These are phyloP conservation scores for Pristionchus japonicus DNA, from an alignment of 2,888 invertebrate genomes.

Conservation along the genomic window DNA sequence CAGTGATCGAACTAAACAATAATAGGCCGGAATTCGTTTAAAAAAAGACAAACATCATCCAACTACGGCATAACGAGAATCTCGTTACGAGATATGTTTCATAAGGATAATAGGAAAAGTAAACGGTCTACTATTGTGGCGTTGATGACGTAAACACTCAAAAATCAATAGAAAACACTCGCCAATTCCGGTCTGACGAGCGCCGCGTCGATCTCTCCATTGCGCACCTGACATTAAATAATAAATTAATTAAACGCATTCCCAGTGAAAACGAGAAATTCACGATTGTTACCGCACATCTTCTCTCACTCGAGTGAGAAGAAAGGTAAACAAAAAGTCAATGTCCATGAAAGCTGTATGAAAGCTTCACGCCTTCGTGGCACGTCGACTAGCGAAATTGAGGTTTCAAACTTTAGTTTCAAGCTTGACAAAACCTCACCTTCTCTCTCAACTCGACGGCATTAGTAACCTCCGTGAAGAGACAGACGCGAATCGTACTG, in stretches of 20 bases:
- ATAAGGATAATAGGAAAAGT: no score
- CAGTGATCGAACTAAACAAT: no score
- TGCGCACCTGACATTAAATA: constrained; percentile 2
- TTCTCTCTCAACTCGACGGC: constrained; percentile 65
- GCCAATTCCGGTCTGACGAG: constrained; percentile 72
- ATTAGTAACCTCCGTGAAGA: constrained; percentile 71
- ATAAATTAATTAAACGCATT: neutral
- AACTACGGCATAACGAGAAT: no score
- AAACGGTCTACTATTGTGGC: no score
- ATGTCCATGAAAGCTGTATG: neutral
- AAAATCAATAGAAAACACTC: constrained; percentile 34
- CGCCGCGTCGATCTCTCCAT: constrained; percentile 71
- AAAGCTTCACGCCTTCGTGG: neutral
- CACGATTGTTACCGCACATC: no score
- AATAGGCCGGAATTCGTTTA: no score
- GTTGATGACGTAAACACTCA: neutral
- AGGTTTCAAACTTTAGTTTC: neutral
- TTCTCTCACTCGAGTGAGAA: no score
- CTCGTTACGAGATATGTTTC: no score
- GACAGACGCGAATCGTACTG: constrained; percentile 55
- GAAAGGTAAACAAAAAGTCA: neutral
- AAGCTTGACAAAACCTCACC: constrained; percentile 48
- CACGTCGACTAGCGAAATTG: neutral
- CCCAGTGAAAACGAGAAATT: no score
- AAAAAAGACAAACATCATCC: no score